Evolutionary conservation across 2,888 invertebrate species (phyloP), one percentile per base, ranked within the genome.

Genomic region (Amphipoea lucens): DNA sequence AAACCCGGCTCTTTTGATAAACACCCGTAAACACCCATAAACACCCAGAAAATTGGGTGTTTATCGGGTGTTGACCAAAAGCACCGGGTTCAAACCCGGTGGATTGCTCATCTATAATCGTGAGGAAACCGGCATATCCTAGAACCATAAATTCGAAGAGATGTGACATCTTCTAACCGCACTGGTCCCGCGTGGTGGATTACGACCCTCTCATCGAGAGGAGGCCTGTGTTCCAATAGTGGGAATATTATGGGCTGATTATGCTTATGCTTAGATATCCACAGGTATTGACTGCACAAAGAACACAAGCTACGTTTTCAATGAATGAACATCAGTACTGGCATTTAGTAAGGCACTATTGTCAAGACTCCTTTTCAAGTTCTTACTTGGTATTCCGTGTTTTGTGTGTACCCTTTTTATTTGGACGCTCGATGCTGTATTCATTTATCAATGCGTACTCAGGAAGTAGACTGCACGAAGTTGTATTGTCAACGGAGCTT

Each of bases 361-460:
- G 88, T 90, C 42, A 83, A 87, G 85, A 82, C 51, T 85, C 74
- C 79, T 84, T 87, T 90, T 87, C 83, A 90, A 84, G 77, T 89
- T 85, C 79, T 83, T 81, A 70, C 48, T 75, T 77, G 40, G 63
- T 82, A 80, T 66, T 85, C 70, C 63, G 76, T 63, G 72, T 86
- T 84, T 71, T 80, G 72, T 73, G 20, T 12, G 66, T 71, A 36
- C 40, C 81, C 77, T 85, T 88, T 90, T 91, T 90, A 89, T 89
- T 81, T 81, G 69, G 48, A 83, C 74, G 77, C 87, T 84, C 79
- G 76, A 82, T 83, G 90, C 78, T 78, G 82, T 85, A 82, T 90
- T 89, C 91, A 89, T 91, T 92, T 91, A 88, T 89, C 89, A 90
- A 90, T 89, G 89, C 85, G 86, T 84, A 79, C 87, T 87, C 86